Evolutionary conservation across 2,113 vertebrate species (phyloP).

Genomic region (Paraplagusia blochii): DNA sequence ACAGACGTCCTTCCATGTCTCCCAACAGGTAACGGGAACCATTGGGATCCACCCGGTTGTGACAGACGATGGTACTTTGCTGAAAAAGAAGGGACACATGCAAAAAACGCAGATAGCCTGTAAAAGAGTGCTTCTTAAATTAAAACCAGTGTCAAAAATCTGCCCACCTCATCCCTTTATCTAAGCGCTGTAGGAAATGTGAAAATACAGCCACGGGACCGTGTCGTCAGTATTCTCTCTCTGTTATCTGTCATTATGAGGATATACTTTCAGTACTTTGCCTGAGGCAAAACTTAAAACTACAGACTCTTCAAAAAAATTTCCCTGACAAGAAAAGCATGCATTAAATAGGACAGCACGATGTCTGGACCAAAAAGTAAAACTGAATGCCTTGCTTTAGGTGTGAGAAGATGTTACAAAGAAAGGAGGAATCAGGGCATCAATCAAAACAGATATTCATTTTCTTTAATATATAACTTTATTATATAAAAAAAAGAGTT

Average conservation of each 20-base stretch:
- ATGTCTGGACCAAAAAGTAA: background rate
- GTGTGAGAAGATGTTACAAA: too few species aligned
- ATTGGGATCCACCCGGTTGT: slow-evolving; percentile 96
- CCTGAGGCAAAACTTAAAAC: slow-evolving; percentile 1
- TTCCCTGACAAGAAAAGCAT: slow-evolving; percentile 2
- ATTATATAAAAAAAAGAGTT: too few species aligned
- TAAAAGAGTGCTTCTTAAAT: background rate
- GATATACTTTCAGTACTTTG: slow-evolving; percentile 3
- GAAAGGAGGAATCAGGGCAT: too few species aligned
- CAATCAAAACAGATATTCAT: too few species aligned
- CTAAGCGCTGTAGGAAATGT: background rate
- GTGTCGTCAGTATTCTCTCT: slow-evolving; percentile 4
- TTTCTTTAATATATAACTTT: too few species aligned
- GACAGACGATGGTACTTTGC: slow-evolving; percentile 98
- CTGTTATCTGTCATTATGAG: slow-evolving; percentile 11
- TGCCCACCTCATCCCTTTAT: slow-evolving; percentile 8
- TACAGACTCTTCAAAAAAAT: slow-evolving; percentile 4
- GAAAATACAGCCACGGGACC: background rate
- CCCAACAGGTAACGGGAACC: slow-evolving; percentile 94
- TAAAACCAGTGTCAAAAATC: background rate
- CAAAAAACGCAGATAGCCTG: slow-evolving; percentile 4
- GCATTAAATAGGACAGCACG: slow-evolving; percentile 9
- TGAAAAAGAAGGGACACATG: slow-evolving; percentile 50
- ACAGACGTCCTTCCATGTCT: slow-evolving; percentile 97
- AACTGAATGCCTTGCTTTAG: too few species aligned